phyloP scores from a whole-genome alignment of 2,113 vertebrate species.

The Microtus pennsylvanicus region DNA sequence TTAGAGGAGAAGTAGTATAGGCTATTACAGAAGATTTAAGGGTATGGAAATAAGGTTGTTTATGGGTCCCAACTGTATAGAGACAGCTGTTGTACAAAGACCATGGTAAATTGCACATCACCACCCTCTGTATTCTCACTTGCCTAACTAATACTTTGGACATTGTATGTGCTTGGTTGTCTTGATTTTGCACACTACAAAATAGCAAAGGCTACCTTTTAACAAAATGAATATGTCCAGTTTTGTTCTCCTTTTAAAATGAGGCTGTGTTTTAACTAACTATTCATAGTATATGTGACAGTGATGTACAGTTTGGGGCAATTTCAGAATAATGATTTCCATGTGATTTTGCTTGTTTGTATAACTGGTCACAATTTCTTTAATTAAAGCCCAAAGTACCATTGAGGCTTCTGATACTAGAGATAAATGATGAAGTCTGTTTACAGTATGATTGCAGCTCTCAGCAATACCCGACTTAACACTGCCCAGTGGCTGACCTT shows the following conservation, averaged over 20 bases:
- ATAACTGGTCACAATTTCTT: conserved; percentile 11
- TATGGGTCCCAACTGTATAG: no score
- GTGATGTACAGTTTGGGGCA: background rate
- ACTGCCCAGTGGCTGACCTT: background rate
- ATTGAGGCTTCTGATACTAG: background rate
- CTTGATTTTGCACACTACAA: background rate
- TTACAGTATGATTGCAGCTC: background rate
- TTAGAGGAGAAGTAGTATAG: no score
- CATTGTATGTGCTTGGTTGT: conserved; percentile 25
- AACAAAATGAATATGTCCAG: background rate
- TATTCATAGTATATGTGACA: background rate
- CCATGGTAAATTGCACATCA: background rate
- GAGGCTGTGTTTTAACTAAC: conserved; percentile 1
- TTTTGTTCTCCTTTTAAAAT: background rate
- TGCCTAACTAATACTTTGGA: background rate
- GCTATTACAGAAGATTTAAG: no score
- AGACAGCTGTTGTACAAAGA: no score
- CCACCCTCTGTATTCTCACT: background rate
- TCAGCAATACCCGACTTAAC: background rate
- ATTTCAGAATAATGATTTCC: conserved; percentile 16
- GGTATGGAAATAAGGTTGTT: no score
- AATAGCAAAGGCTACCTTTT: background rate
- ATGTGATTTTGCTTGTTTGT: background rate
- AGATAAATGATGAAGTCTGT: background rate
- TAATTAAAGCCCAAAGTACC: conserved; percentile 3